These are phyloP conservation scores for Pelosia muscerda DNA, from an alignment of 2,888 invertebrate species.

Conservation along the genomic window DNA sequence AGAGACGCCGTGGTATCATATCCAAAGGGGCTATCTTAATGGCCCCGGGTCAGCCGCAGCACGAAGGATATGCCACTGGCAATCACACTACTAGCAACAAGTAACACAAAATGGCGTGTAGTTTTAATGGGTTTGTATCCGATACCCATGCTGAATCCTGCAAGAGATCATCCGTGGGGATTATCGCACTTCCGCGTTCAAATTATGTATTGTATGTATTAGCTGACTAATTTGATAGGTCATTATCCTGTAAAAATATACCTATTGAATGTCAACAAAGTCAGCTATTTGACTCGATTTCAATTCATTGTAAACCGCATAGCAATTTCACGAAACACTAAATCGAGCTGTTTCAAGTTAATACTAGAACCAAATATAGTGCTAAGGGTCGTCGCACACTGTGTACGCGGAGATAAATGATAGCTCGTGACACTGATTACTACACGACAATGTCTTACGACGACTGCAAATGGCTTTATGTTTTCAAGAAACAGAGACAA, in stretches of 20 bases:
- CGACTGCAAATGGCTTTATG: constrained; percentile 17
- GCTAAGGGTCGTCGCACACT: constrained; percentile 32
- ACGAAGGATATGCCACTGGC: too few species aligned
- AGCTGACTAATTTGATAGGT: too few species aligned
- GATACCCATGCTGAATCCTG: too few species aligned
- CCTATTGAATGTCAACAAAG: background rate
- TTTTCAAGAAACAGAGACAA: background rate
- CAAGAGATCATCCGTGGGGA: too few species aligned
- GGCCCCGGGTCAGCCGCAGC: too few species aligned
- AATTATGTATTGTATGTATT: background rate
- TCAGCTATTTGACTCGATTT: background rate
- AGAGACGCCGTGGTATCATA: too few species aligned
- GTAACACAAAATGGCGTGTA: too few species aligned
- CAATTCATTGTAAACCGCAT: constrained; percentile 21
- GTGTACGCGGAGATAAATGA: constrained; percentile 33
- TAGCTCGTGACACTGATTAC: constrained; percentile 37
- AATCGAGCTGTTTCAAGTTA: constrained; percentile 36
- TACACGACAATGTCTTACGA: constrained; percentile 22
- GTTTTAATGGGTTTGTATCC: too few species aligned
- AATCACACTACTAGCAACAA: too few species aligned
- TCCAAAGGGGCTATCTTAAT: too few species aligned
- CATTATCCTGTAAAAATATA: background rate
- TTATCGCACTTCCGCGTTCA: too few species aligned
- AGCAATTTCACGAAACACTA: constrained; percentile 38
- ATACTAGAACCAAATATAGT: constrained; percentile 38